Percentiles rank a stretch among this genome's conserved stretches.
phyloP scores from a whole-genome alignment of 30 jellyfish, hydroid and myxozoan genomes.

The Sanderia malayensis region DNA sequence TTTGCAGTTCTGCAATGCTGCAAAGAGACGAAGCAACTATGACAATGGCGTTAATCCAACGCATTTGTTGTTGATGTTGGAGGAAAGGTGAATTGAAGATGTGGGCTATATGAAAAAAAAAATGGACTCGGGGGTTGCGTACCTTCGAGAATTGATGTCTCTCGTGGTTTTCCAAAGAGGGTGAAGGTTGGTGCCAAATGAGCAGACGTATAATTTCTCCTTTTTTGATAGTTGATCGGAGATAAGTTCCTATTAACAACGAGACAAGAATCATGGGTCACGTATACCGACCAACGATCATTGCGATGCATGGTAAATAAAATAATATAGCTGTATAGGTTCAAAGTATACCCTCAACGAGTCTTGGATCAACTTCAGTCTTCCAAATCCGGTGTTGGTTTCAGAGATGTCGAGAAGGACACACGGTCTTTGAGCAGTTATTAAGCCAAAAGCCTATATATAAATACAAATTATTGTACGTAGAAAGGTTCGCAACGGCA shows the following conservation, averaged over 20 bases:
- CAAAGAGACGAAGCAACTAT: no score
- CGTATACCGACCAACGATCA: no score
- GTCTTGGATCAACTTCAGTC: conserved; percentile 56
- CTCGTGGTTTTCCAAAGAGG: conserved; percentile 62
- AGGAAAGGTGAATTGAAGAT: no score
- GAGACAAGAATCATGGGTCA: no score
- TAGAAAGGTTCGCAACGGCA: no score
- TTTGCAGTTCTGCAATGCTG: conserved; percentile 54
- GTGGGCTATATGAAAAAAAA: no score
- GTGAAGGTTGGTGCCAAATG: conserved; percentile 59
- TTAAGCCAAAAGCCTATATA: conserved; percentile 74
- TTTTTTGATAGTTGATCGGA: conserved; percentile 58
- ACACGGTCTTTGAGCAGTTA: conserved; percentile 69
- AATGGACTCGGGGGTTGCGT: no score
- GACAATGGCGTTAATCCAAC: no score
- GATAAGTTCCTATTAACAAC: conserved; percentile 52
- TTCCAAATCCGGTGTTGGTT: conserved; percentile 59
- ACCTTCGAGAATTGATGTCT: conserved; percentile 60
- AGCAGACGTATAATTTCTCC: conserved; percentile 43
- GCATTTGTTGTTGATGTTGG: no score
- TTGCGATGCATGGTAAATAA: no score
- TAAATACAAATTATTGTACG: no score
- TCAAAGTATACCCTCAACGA: conserved; percentile 48
- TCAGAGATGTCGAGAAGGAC: conserved; percentile 75
- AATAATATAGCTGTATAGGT: no score